A percentile compares a stretch with the other conserved stretches of the same genome.
Conservation (phyloP, 2,113 vertebrate genomes). For the Puffinus mauretanicus region DNA sequence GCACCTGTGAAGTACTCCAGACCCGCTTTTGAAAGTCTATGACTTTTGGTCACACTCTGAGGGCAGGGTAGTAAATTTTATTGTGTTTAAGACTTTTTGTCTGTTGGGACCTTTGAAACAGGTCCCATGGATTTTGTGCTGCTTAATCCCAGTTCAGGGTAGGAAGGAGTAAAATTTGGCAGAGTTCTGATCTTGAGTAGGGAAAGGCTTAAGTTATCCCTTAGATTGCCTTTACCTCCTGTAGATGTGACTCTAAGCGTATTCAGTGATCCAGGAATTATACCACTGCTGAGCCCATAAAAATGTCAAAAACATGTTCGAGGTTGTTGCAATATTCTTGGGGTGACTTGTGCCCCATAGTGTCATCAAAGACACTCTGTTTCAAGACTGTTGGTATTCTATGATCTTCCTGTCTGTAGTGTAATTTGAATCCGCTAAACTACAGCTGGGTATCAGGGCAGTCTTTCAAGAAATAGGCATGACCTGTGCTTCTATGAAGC, state of each 20-base stretch:
- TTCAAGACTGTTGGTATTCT: neutral
- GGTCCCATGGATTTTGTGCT: neutral
- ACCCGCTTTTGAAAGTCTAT: rapidly evolving
- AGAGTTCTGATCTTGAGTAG: neutral
- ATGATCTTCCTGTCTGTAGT: neutral
- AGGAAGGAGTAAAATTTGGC: neutral
- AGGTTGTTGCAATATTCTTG: neutral
- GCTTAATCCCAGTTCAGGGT: neutral
- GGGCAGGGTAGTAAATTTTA: neutral
- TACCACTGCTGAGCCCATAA: neutral
- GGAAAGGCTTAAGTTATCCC: neutral
- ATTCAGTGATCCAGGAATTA: neutral
- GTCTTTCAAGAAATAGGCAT: neutral
- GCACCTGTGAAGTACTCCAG: neutral
- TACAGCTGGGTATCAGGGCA: neutral
- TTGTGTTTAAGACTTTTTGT: neutral
- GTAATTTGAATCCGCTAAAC: neutral
- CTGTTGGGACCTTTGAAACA: neutral
- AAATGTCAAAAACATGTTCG: neutral
- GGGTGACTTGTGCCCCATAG: neutral
- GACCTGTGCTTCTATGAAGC: neutral
- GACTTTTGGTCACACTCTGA: neutral
- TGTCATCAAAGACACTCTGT: neutral
- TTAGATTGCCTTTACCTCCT: neutral
- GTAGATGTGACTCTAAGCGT: neutral